Base-by-base conservation (phyloP, 1,140 invertebrate species). In the Listronotus oregonensis region DNA sequence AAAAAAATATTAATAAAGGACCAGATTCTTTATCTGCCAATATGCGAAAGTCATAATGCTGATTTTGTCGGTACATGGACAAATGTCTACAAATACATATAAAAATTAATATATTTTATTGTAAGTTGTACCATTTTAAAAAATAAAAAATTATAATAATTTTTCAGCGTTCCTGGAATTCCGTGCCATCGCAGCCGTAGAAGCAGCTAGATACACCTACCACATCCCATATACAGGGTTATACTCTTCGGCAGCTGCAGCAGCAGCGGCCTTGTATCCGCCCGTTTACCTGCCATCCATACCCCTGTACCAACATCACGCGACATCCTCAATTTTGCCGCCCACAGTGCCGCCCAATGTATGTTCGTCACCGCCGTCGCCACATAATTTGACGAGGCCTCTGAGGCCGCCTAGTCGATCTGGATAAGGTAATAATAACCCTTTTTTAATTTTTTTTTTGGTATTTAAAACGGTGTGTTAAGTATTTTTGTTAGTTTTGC, bases 101-200 rank as follows among this genome's bases (percentile, higher is more conserved):
- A 1, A 27, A 27, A 27, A 27, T 5, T 5, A 5, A 1, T 3
- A 3, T 27, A 27, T 27, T 27, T 27, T 27, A 27, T 27, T 27
- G 1, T 3, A 27, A 27, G 21, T 27, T 27, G 5, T 27, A 27
- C n/a, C n/a, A n/a, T n/a, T n/a, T n/a, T n/a, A 27, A 27, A 27
- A 3, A 27, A 27, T 27, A 27, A 1, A 27, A 27, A 43, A 43
- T 14, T 34, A 15, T 21, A 43, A 43, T 14, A 34, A 15, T 21
- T 57, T 27, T 17, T 10, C 15, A 74, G 72, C 72, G 40, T 71
- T 69, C 52, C 44, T 69, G 64, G 72, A 72, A 60, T 52, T 72
- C 31, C 69, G 67, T 31, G 63, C 71, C 50, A 64, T 68, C 46
- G 71, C 70, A 43, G 72, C 72, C 2, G 70, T 70, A 14, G 69